Conservation (phyloP, 2,888 invertebrate genomes). For the Leptinotarsa rubiginosa region DNA sequence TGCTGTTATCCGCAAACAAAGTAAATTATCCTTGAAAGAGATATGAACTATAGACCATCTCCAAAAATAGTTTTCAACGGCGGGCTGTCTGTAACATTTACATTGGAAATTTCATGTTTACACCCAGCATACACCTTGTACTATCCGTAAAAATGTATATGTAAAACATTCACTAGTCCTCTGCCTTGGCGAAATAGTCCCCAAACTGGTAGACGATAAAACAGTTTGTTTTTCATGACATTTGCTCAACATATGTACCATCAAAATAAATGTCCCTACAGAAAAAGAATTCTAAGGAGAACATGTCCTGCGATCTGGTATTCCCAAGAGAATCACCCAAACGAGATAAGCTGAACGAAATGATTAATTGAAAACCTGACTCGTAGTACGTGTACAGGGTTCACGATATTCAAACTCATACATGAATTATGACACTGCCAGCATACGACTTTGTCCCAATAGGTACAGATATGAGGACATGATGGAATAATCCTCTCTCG, state of each 20-base stretch:
- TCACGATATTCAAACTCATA: neutral
- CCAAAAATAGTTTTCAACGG: too few species aligned
- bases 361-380: neutral
- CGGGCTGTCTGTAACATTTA: too few species aligned
- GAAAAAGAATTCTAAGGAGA: neutral
- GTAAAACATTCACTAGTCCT: neutral
- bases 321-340: neutral
- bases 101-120: too few species aligned
- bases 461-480: neutral
- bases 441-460: neutral
- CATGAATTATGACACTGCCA: neutral
- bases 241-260: neutral
- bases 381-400: neutral
- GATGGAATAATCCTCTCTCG: too few species aligned
- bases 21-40: too few species aligned
- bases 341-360: constrained; percentile 2
- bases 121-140: too few species aligned
- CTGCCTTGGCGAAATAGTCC: neutral
- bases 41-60: too few species aligned
- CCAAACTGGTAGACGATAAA: neutral
- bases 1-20: too few species aligned
- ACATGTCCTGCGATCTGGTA: neutral
- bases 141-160: too few species aligned
- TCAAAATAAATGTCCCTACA: neutral
- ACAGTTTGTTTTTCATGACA: neutral